phyloP scores from a whole-genome alignment of 1,140 invertebrate genomes.

The Eubasilissa regina region DNA sequence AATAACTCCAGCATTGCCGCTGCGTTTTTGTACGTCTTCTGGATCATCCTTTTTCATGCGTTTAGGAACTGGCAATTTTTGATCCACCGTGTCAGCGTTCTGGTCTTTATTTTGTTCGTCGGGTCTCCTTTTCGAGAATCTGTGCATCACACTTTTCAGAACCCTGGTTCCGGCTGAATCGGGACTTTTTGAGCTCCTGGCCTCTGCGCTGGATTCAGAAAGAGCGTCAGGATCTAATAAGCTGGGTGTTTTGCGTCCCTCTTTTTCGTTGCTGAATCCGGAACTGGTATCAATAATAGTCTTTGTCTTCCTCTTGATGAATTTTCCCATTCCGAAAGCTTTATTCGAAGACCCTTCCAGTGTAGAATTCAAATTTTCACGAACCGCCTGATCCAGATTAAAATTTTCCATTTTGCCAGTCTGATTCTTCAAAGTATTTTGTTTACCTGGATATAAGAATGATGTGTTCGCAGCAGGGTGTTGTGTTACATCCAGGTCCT shows the following conservation, averaged over 20 bases:
- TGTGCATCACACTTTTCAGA: constrained; percentile 44
- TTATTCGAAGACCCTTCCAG: constrained; percentile 14
- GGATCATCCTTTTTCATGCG: constrained; percentile 39
- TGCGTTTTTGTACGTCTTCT: neutral
- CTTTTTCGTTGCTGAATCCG: neutral
- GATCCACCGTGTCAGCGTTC: neutral
- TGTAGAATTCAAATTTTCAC: constrained; percentile 65
- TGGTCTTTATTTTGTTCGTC: neutral
- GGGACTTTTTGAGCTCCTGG: constrained; percentile 37
- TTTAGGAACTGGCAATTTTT: neutral
- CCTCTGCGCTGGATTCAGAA: constrained; percentile 24
- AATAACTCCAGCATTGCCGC: constrained; percentile 1
- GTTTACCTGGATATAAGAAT: constrained; percentile 65
- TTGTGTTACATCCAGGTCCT: constrained; percentile 64
- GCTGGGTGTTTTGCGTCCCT: constrained; percentile 19
- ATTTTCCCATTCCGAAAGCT: constrained; percentile 55
- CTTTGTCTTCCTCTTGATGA: constrained; percentile 50
- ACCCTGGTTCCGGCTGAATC: constrained; percentile 50
- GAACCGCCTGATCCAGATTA: constrained; percentile 65
- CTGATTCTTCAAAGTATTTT: constrained; percentile 65
- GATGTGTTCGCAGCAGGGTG: constrained; percentile 66
- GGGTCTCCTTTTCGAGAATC: constrained; percentile 45
- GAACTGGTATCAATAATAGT: neutral
- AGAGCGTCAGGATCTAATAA: constrained; percentile 26
- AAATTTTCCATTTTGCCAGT: constrained; percentile 69